Evolutionary conservation across 2,797 vertebrate species (phyloP).

Genomic region (Poeciliopsis gracilis): DNA sequence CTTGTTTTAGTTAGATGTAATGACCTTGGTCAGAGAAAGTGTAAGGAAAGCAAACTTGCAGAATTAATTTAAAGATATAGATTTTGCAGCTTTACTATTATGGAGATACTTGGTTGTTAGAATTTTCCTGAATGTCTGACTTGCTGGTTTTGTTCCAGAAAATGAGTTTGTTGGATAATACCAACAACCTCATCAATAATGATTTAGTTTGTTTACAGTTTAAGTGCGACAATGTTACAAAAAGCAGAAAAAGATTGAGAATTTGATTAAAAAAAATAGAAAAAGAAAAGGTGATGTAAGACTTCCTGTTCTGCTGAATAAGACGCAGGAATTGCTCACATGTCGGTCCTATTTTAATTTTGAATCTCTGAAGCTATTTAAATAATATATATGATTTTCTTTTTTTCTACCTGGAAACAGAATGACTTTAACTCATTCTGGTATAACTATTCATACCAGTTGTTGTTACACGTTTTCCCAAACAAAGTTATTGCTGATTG

Average conservation of each 20-base stretch:
- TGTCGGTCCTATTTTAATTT: neutral
- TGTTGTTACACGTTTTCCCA: neutral
- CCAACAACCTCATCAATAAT: neutral
- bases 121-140: neutral
- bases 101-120: neutral
- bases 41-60: conserved; percentile 37
- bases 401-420: neutral
- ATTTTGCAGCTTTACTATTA: neutral
- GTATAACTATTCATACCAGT: neutral
- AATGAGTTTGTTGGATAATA: neutral
- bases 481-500: neutral
- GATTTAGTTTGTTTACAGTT: neutral
- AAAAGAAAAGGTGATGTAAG: neutral
- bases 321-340: neutral
- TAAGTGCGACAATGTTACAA: neutral
- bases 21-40: conserved; percentile 12
- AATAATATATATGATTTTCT: neutral
- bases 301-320: neutral
- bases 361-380: neutral
- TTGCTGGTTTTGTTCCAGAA: neutral
- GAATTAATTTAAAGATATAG: conserved; percentile 19
- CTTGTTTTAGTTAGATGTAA: too few species aligned
- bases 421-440: neutral
- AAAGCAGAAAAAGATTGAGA: neutral
- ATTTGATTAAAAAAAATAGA: neutral